Conservation (phyloP, 2,797 vertebrate genomes). For the Sciurus carolinensis region DNA sequence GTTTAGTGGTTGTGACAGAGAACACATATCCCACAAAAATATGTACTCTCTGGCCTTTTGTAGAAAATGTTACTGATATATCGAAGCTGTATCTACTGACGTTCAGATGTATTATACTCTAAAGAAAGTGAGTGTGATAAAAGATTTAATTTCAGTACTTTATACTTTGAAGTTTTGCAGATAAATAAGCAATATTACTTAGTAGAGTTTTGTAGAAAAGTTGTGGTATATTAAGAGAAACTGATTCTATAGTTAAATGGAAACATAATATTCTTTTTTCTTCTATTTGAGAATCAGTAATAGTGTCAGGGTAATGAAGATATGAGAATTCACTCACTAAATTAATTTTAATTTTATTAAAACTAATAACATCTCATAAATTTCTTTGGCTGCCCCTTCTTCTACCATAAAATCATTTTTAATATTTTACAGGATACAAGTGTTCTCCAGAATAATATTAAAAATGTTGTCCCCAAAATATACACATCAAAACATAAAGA, state of each 20-base stretch:
- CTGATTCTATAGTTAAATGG: not conserved
- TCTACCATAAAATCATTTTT: not conserved
- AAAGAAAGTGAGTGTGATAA: not conserved
- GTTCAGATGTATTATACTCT: not conserved
- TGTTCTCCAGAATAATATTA: not conserved
- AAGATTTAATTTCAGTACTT: not conserved
- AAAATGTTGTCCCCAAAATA: not conserved
- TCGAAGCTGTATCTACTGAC: not conserved
- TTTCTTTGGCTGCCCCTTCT: not conserved
- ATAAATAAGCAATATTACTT: not conserved
- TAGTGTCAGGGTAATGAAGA: not conserved
- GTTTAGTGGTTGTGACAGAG: not conserved
- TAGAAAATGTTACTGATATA: not conserved
- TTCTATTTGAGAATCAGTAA: not conserved
- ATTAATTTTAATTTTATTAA: conserved; percentile 6
- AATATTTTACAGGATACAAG: not conserved
- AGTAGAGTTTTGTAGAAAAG: not conserved
- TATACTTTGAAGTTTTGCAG: not conserved
- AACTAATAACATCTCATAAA: not conserved
- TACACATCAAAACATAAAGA: not conserved
- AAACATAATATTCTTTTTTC: not conserved
- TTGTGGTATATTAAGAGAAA: not conserved
- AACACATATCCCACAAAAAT: not conserved
- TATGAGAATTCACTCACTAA: not conserved
- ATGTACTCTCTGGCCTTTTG: conserved; percentile 5